phyloP scores from a whole-genome alignment of 2,113 vertebrate species.

The Pachyramphus minor region DNA sequence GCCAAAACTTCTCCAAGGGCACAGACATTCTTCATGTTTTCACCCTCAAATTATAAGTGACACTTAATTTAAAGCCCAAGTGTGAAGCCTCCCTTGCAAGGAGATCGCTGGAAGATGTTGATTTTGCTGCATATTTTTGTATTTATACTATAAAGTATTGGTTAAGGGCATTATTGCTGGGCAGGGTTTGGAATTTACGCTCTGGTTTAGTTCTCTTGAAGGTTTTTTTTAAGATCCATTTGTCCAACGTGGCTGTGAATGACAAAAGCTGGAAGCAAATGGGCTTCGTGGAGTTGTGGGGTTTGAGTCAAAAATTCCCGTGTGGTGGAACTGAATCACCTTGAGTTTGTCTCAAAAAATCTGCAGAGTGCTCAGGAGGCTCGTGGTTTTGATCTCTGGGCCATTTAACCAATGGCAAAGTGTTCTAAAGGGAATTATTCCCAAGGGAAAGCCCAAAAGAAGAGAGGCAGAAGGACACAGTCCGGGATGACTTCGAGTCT shows the following conservation, averaged over 20 bases:
- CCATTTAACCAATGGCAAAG: not conserved
- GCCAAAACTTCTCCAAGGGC: conserved; percentile 18
- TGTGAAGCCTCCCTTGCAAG: not conserved
- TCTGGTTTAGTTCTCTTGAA: not conserved
- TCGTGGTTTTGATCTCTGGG: not conserved
- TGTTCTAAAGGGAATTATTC: not conserved
- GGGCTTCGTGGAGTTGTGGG: not conserved
- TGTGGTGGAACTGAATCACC: not conserved
- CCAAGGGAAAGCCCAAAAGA: not conserved
- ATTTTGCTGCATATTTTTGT: not conserved
- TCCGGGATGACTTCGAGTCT: not conserved
- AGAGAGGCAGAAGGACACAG: not conserved
- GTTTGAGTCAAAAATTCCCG: not conserved
- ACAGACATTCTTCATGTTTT: not conserved
- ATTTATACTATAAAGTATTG: not conserved
- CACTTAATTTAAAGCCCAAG: not conserved
- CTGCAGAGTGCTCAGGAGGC: not conserved
- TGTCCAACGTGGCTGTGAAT: rapidly evolving
- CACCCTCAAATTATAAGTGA: not conserved
- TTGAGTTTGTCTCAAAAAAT: not conserved
- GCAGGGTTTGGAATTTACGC: not conserved
- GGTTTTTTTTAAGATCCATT: not conserved
- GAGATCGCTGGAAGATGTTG: not conserved
- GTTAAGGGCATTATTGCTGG: not conserved
- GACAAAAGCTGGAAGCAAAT: not conserved